These are phyloP conservation scores for Drosophila jambulina DNA, from an alignment of 1,140 invertebrate genomes.

Conservation along the genomic window DNA sequence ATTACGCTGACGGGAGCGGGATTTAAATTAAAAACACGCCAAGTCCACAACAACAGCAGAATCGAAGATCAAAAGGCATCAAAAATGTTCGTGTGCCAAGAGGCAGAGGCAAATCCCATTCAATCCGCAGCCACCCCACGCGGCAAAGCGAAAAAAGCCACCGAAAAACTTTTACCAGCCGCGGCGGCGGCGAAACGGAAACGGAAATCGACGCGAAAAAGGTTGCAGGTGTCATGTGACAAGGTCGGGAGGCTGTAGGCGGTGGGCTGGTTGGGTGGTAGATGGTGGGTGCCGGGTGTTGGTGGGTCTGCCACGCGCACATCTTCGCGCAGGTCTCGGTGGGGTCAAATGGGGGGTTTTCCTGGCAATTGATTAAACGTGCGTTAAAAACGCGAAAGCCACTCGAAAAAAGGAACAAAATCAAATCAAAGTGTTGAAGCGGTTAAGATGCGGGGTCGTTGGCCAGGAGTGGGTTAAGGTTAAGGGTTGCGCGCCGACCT, in stretches of 20 bases:
- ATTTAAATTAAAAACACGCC: constrained; percentile 84
- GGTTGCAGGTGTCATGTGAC: constrained; percentile 81
- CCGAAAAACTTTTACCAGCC: constrained; percentile 58
- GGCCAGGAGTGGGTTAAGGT: constrained; percentile 57
- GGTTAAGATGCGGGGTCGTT: constrained; percentile 57
- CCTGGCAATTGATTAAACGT: constrained; percentile 68
- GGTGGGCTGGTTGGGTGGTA: constrained; percentile 1
- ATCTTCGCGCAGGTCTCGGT: constrained; percentile 46
- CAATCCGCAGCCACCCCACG: constrained; percentile 5
- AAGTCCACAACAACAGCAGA: constrained; percentile 69
- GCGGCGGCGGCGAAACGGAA: constrained; percentile 70
- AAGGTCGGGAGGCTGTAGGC: constrained; percentile 56
- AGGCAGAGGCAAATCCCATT: constrained; percentile 39
- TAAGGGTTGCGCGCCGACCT: constrained; percentile 63
- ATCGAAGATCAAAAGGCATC: constrained; percentile 81
- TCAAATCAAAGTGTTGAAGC: constrained; percentile 83
- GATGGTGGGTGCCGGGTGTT: constrained; percentile 1
- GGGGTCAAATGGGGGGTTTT: constrained; percentile 10
- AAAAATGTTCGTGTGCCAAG: constrained; percentile 61
- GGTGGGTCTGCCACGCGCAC: constrained; percentile 33
- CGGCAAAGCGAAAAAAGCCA: constrained; percentile 44
- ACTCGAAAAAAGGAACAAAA: constrained; percentile 48
- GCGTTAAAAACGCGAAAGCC: constrained; percentile 44
- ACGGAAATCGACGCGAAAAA: constrained; percentile 82
- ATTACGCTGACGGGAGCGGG: constrained; percentile 77